Evolutionary conservation across 2,797 vertebrate genomes (phyloP), one percentile per base, ranked within the genome.

Genomic region (Perodicticus potto): DNA sequence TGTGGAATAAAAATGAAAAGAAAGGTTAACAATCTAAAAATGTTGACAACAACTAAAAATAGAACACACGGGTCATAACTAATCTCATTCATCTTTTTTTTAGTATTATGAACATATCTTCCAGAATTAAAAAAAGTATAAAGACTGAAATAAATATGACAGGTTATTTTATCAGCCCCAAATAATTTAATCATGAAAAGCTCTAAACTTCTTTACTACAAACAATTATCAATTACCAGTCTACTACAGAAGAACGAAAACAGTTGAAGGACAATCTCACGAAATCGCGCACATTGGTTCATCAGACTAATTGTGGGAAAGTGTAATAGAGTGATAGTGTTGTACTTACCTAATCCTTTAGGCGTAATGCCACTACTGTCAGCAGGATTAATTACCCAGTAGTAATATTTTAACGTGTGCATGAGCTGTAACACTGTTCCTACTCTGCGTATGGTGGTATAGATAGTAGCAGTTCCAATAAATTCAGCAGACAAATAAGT

Each of bases 331-430:
- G 16, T 10, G 23, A 14, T 20, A 94, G 23, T 55, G 10, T 1
- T 43, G 61, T 37, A 98, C 99, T 97, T 98, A 99, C 99, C 99
- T 45, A 99, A 96, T 77, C 99, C 99, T 98, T 99, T 99, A 65
- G 99, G 99, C 90, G 98, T 97, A 95, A 99, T 99, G 86, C 99
- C 99, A 91, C 99, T 99, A 98, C 99, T 99, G 76, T 99, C 99
- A 92, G 99, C 98, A 45, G 99, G 99, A 98, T 99, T 99, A 97
- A 99, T 98, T 90, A 99, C 99, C 99, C 99, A 99, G 99, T 99
- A 99, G 98, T 99, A 99, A 97, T 99, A 99, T 98, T 99, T 99
- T 43, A 99, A 98, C 0, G 99, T 99, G 98, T 99, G 99, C 99
- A 99, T 99, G 89, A 99, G 98, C 98, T 99, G 99, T 98, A 99